phyloP scores from a whole-genome alignment of 2,797 vertebrate species.

The Smutsia gigantea region DNA sequence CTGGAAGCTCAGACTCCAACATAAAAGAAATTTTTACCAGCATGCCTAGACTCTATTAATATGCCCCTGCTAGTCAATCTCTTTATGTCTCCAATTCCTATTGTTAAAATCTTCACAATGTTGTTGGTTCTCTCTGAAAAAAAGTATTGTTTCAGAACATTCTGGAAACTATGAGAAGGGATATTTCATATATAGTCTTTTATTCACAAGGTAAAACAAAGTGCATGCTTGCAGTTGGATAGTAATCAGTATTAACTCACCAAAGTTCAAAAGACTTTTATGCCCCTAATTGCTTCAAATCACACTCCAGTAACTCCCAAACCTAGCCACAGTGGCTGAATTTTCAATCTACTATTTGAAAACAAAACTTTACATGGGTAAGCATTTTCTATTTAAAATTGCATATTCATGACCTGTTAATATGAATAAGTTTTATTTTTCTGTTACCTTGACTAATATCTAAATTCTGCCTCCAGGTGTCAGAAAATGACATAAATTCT shows the following conservation, averaged over 20 bases:
- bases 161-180: neutral
- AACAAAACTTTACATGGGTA: neutral
- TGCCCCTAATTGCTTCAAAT: neutral
- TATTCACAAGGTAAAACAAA: neutral
- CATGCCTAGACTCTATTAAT: neutral
- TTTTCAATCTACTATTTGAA: constrained; percentile 27
- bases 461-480: neutral
- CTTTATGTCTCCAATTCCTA: neutral
- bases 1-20: neutral
- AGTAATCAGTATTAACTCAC: neutral
- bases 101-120: neutral
- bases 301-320: neutral
- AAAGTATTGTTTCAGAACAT: neutral
- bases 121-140: neutral
- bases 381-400: neutral
- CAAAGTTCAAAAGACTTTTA: neutral
- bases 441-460: neutral
- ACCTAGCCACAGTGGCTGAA: neutral
- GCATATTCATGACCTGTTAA: neutral
- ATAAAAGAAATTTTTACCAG: neutral
- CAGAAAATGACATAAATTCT: neutral
- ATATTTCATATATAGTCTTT: neutral
- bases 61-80: neutral
- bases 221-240: neutral
- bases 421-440: neutral